Conservation (phyloP, 2,888 invertebrate genomes). For the Agonopterix subpropinquella region DNA sequence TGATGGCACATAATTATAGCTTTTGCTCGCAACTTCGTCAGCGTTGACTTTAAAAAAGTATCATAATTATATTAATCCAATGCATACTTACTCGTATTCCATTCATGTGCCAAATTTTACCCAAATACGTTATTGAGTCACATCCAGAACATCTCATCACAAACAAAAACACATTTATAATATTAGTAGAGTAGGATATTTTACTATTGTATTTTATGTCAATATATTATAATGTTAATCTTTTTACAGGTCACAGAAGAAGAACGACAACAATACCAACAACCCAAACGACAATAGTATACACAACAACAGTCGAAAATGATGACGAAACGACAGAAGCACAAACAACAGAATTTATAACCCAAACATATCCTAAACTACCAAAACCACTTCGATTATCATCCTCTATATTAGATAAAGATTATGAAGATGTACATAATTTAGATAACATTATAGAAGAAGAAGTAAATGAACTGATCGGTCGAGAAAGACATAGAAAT, state of each 20-base stretch:
- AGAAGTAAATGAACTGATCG: conserved; percentile 35
- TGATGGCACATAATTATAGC: no score
- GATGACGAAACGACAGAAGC: conserved; percentile 42
- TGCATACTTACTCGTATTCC: no score
- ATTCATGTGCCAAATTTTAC: no score
- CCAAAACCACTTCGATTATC: conserved; percentile 58
- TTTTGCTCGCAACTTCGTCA: no score
- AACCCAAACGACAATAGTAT: conserved; percentile 40
- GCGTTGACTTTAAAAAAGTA: no score
- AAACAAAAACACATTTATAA: no score
- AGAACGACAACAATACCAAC: conserved; percentile 61
- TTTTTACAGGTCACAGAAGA: conserved; percentile 59
- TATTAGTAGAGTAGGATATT: no score
- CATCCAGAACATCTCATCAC: no score
- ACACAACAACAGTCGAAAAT: conserved; percentile 35
- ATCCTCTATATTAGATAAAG: conserved; percentile 41
- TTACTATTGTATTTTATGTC: background rate
- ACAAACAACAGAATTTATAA: conserved; percentile 33
- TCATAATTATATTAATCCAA: no score
- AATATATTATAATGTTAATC: background rate
- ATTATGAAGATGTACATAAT: conserved; percentile 55
- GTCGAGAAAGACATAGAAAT: conserved; percentile 44
- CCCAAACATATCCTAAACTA: conserved; percentile 45
- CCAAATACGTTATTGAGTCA: no score
- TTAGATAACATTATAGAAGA: conserved; percentile 54